These are phyloP conservation scores for Philereme transversata DNA, from an alignment of 2,888 invertebrate species.

Conservation along the genomic window DNA sequence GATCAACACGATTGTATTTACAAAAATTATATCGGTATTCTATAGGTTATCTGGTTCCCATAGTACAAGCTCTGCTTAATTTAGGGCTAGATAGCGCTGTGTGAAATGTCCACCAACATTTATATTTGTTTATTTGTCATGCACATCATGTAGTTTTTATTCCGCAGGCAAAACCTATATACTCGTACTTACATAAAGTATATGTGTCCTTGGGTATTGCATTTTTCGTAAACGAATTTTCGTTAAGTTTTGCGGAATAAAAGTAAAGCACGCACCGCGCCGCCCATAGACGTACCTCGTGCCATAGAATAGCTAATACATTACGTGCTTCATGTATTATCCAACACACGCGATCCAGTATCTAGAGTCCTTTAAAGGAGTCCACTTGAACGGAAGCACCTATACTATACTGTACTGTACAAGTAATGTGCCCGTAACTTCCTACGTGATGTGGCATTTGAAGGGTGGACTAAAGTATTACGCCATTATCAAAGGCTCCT, in stretches of 20 bases:
- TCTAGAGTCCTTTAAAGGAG: constrained; percentile 29
- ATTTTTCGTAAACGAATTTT: constrained; percentile 9
- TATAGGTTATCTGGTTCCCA: too few relatives aligned
- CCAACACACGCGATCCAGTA: constrained; percentile 22
- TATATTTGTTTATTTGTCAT: too few relatives aligned
- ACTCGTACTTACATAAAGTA: too few relatives aligned
- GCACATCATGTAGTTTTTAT: too few relatives aligned
- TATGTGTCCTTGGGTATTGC: background rate
- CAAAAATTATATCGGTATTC: too few relatives aligned
- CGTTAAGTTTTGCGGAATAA: constrained; percentile 11
- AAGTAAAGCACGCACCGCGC: constrained; percentile 8
- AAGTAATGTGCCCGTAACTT: constrained; percentile 21
- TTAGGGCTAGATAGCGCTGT: too few relatives aligned
- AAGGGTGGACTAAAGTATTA: constrained; percentile 9
- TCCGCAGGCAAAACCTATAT: too few relatives aligned
- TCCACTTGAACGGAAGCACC: constrained; percentile 21
- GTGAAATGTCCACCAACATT: too few relatives aligned
- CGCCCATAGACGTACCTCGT: constrained; percentile 15
- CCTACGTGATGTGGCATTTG: constrained; percentile 23
- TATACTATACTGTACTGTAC: constrained; percentile 1
- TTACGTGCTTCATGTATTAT: constrained; percentile 22
- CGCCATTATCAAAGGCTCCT: too few relatives aligned
- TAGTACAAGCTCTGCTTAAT: too few relatives aligned
- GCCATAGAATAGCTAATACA: constrained; percentile 5
- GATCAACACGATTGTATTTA: too few relatives aligned